Evolutionary conservation across 2,113 vertebrate species (phyloP).

Genomic region (Macquaria australasica): DNA sequence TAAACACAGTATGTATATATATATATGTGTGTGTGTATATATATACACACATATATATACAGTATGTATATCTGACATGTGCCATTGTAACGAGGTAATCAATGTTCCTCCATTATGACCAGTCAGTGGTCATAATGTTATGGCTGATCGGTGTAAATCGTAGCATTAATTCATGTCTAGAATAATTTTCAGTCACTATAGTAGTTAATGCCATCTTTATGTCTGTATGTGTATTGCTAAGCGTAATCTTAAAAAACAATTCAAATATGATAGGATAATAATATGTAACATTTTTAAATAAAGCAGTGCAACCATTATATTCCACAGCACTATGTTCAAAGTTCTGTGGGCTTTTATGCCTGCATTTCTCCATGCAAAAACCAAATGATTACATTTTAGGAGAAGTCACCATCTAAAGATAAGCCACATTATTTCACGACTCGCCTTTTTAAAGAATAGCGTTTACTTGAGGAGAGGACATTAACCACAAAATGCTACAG

Average conservation of each 20-base stretch:
- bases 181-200: not conserved
- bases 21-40: no score
- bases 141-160: no score
- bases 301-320: not conserved
- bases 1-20: no score
- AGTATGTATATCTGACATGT: no score
- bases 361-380: not conserved
- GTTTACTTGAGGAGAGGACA: slow-evolving; percentile 7
- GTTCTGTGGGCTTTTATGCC: not conserved
- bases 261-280: not conserved
- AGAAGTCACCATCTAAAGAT: not conserved
- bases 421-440: not conserved
- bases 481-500: slow-evolving; percentile 20
- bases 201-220: not conserved
- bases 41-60: no score
- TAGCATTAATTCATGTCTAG: not conserved
- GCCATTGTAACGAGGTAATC: no score
- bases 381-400: not conserved
- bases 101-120: no score
- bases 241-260: not conserved
- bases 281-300: not conserved
- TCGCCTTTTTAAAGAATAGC: not conserved
- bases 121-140: no score
- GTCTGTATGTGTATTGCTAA: not conserved
- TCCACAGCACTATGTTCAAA: not conserved